phyloP scores from a whole-genome alignment of 2,888 invertebrate species.

The Calameuta filiformis region DNA sequence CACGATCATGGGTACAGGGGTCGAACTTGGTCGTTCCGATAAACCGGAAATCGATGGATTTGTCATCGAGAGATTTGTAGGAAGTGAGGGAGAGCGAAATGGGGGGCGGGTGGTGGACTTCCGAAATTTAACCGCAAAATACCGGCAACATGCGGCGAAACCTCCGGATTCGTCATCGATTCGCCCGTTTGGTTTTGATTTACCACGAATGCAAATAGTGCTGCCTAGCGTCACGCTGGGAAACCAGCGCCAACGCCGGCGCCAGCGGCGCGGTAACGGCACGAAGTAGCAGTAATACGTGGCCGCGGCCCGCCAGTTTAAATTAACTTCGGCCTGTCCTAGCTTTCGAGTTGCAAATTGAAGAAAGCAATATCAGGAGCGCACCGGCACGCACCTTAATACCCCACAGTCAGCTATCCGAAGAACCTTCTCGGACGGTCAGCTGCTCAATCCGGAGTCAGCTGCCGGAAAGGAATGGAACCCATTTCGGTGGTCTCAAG shows the following conservation, averaged over 20 bases:
- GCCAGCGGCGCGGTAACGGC: neutral
- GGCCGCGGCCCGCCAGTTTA: slow-evolving; percentile 16
- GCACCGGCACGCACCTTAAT: slow-evolving; percentile 33
- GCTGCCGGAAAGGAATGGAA: slow-evolving; percentile 50
- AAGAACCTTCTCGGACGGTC: slow-evolving; percentile 32
- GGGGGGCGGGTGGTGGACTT: too few species aligned
- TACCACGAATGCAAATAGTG: neutral
- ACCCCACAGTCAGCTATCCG: slow-evolving; percentile 41
- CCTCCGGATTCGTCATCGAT: neutral
- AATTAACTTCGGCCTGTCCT: slow-evolving; percentile 19
- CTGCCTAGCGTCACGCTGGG: neutral
- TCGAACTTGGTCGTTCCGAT: neutral
- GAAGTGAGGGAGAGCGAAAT: neutral
- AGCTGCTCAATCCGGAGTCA: slow-evolving; percentile 47
- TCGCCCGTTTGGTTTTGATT: neutral
- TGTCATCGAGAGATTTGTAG: neutral
- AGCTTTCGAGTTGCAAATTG: slow-evolving; percentile 38
- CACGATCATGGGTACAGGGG: neutral
- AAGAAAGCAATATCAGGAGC: slow-evolving; percentile 44
- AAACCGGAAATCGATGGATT: neutral
- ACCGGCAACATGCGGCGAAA: neutral
- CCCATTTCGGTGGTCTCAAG: slow-evolving; percentile 23
- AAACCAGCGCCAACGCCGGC: neutral
- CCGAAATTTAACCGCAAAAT: neutral
- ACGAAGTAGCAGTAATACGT: neutral